phyloP scores from a whole-genome alignment of 1,140 invertebrate genomes.

The Armadillidium nasatum region DNA sequence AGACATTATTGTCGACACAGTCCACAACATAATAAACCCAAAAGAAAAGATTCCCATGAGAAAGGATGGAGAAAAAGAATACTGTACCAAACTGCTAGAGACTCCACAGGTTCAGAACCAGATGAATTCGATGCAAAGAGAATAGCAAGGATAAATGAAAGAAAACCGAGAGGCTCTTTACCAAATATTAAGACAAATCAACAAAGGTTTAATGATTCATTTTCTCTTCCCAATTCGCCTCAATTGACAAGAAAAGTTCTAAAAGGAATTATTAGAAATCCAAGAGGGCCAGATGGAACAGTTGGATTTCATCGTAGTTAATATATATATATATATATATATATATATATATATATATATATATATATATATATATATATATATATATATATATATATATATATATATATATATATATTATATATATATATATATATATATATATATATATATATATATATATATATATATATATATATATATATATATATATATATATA shows the following conservation, averaged over 20 bases:
- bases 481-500: no score
- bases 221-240: not conserved
- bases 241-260: not conserved
- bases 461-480: no score
- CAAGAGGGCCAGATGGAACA: slow-evolving; percentile 34
- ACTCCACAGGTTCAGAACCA: slow-evolving; percentile 23
- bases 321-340: no score
- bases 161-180: slow-evolving; percentile 6
- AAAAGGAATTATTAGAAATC: slow-evolving; percentile 14
- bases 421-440: no score
- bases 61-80: not conserved
- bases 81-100: not conserved
- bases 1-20: no score
- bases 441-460: no score
- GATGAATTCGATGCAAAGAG: not conserved
- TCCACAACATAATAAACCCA: no score
- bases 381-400: no score
- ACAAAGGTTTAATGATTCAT: not conserved
- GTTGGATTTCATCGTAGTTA: slow-evolving; percentile 18
- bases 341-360: no score
- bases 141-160: not conserved
- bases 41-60: not conserved
- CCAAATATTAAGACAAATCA: not conserved
- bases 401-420: no score
- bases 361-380: no score